Percentiles rank a stretch among this genome's conserved stretches.
Conservation (phyloP, 2,797 vertebrate genomes). For the Atherinosoma microstoma region DNA sequence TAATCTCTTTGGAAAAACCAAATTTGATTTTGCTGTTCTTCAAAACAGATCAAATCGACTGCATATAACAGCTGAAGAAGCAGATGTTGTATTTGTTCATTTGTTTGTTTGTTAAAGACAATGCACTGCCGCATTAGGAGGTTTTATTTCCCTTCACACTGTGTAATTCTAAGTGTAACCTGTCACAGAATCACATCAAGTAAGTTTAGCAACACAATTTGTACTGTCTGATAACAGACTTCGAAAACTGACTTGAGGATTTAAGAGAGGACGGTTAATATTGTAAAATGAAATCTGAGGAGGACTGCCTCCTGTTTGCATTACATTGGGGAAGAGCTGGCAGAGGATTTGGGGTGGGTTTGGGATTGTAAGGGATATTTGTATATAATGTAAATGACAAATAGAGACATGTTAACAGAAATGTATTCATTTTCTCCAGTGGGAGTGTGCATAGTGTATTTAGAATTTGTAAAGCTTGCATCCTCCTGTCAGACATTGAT, state of each 20-base stretch:
- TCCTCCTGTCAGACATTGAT: constrained; percentile 89
- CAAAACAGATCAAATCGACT: constrained; percentile 49
- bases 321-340: constrained; percentile 20
- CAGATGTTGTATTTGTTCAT: constrained; percentile 66
- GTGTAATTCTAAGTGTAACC: constrained; percentile 69
- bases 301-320: constrained; percentile 64
- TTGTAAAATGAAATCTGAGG: constrained; percentile 66
- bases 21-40: constrained; percentile 48
- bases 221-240: constrained; percentile 75
- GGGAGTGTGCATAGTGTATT: constrained; percentile 99
- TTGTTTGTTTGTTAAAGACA: constrained; percentile 76
- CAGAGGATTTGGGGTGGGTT: constrained; percentile 52
- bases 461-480: constrained; percentile 96
- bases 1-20: constrained; percentile 46
- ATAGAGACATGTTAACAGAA: constrained; percentile 99
- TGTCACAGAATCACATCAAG: constrained; percentile 64
- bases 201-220: constrained; percentile 71
- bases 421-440: constrained; percentile 98
- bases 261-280: constrained; percentile 61
- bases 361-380: constrained; percentile 87
- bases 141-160: constrained; percentile 75
- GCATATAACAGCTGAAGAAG: constrained; percentile 61
- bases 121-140: constrained; percentile 84
- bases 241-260: constrained; percentile 67
- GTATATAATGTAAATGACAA: constrained; percentile 99